Base-by-base conservation (phyloP, 2,113 vertebrate species). In the Periophthalmodon schlosseri region DNA sequence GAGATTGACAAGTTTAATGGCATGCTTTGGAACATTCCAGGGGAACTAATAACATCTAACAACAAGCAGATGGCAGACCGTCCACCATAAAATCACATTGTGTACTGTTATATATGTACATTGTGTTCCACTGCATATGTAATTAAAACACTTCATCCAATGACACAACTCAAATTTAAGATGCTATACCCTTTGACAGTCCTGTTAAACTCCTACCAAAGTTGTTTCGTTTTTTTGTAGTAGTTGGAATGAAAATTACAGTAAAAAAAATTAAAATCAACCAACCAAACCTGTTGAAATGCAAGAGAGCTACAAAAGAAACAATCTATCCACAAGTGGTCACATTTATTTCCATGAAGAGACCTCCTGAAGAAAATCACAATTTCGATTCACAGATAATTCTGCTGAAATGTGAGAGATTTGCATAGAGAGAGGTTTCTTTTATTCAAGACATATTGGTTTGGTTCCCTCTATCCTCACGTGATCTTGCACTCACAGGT, bases 381-480 rank as follows among this genome's bases (percentile, higher is more conserved):
- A 11, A 33, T 72, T 64, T 63, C 39, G 2, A n/a, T n/a, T 23
- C n/a, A 60, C 47, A 61, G 50, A 77, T 68, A 49, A 68, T 70
- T 52, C 49, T 10, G 33, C 47, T 47, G 23, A 68, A 76, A 65
- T 68, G 18, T 0, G 2, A 72, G 52, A 1, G 52, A 49, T 75
- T 73, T 76, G 65, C 15, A 73, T 33, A 70, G 13, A 75, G 61
- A 73, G 61, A 60, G 21, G 66, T 66, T 75, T 71, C 64, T 57
- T 57, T 21, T 10, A 46, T 71, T 28, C 67, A 36, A 60, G 14
- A 73, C 49, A 24, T 0, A 5, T 3, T 58, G 66, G n/a, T 69
- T 16, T 47, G 5, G 66, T 1, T 36, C 33, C 34, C 68, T 33
- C 20, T 23, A 63, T 34, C 60, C 28, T 47, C 69, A 78, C 14